phyloP scores from a whole-genome alignment of 2,797 vertebrate genomes.

The Momotus momota region DNA sequence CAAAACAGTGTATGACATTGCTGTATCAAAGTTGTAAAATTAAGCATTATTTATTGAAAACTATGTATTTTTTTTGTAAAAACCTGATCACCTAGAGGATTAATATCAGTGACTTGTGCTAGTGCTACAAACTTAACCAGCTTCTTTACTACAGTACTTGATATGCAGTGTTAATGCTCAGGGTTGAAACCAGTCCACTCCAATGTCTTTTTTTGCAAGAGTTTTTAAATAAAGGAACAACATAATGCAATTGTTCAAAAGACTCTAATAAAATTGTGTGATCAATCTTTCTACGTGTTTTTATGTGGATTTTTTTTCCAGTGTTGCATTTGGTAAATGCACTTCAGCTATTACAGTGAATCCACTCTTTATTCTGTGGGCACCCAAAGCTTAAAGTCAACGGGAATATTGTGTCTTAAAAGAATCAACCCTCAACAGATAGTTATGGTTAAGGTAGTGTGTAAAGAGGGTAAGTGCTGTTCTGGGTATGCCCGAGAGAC shows the following conservation, averaged over 20 bases:
- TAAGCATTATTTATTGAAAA: conserved; percentile 89
- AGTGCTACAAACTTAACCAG: conserved; percentile 79
- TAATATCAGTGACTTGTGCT: conserved; percentile 83
- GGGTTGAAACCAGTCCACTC: conserved; percentile 84
- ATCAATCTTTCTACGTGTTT: conserved; percentile 80
- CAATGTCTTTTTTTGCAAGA: conserved; percentile 81
- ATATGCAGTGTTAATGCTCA: conserved; percentile 85
- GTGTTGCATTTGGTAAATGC: conserved; percentile 66
- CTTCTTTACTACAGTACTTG: conserved; percentile 81
- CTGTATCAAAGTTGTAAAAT: conserved; percentile 88
- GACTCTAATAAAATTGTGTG: conserved; percentile 83
- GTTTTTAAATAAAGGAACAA: conserved; percentile 80
- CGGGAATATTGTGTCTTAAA: conserved; percentile 3
- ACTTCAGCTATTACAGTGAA: conserved; percentile 21
- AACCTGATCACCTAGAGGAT: conserved; percentile 84
- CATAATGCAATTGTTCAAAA: conserved; percentile 80
- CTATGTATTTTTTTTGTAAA: conserved; percentile 88
- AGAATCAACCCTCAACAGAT: neutral
- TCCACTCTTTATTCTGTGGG: conserved; percentile 42
- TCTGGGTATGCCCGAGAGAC: conserved; percentile 4
- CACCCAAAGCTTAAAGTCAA: conserved; percentile 39
- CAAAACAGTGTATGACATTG: conserved; percentile 84
- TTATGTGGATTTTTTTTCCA: conserved; percentile 72
- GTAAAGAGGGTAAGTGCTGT: neutral
- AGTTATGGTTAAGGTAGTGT: neutral